phyloP scores from a whole-genome alignment of 2,888 invertebrate genomes.

The Horisme vitalbata region DNA sequence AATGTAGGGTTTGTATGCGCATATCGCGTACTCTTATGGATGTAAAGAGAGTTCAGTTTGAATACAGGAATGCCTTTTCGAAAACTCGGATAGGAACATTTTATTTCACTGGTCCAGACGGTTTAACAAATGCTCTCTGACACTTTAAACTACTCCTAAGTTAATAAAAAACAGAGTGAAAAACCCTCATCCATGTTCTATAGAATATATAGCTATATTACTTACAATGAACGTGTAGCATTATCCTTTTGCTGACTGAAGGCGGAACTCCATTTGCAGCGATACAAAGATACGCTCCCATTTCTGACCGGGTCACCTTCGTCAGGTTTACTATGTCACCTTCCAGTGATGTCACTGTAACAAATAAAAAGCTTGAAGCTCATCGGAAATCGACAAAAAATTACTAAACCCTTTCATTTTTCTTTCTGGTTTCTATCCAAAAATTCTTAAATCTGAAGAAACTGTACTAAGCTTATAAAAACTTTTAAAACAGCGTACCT shows the following conservation, averaged over 20 bases:
- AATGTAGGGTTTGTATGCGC: slow-evolving; percentile 25
- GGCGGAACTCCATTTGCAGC: slow-evolving; percentile 95
- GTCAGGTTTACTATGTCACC: slow-evolving; percentile 91
- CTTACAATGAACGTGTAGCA: slow-evolving; percentile 96
- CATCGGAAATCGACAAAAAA: too few species aligned
- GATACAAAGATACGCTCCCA: slow-evolving; percentile 94
- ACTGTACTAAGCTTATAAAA: too few species aligned
- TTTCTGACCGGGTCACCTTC: slow-evolving; percentile 94
- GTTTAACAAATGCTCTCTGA: too few species aligned
- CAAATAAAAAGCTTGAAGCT: slow-evolving; percentile 26
- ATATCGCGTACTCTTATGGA: slow-evolving; percentile 18
- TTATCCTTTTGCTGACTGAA: slow-evolving; percentile 94
- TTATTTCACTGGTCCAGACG: too few species aligned
- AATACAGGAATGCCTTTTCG: neutral
- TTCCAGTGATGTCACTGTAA: slow-evolving; percentile 86
- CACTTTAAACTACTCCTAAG: too few species aligned
- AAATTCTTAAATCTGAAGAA: too few species aligned
- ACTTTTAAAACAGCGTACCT: too few species aligned
- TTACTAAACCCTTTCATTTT: too few species aligned
- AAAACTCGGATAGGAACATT: neutral
- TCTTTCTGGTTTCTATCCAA: too few species aligned
- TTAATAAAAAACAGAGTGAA: too few species aligned
- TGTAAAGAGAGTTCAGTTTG: slow-evolving; percentile 13
- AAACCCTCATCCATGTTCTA: neutral
- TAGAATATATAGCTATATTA: slow-evolving; percentile 59